Base-by-base conservation (phyloP, 1,140 invertebrate species). In the Nasonia giraulti region DNA sequence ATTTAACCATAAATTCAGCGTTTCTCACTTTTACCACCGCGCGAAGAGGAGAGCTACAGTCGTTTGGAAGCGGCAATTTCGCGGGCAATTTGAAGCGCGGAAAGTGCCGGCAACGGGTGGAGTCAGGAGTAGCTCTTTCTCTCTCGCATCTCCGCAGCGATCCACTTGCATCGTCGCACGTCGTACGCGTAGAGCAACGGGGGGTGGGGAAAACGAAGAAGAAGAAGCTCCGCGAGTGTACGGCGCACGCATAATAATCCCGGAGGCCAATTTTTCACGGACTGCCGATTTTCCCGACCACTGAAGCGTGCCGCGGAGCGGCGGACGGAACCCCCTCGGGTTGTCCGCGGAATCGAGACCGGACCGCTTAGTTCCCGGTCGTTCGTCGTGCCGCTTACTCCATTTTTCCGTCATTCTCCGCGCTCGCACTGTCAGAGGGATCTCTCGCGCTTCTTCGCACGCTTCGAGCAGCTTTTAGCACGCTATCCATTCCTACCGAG, bases 251-350 rank as follows among this genome's bases (percentile, higher is more conserved):
- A 73, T 81, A 85, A 80, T 80, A 76, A 76, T 75, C 31, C 27
- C 69, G 37, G 23, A 80, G 37, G 71, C 78, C 55, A 76, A 81
- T 93, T 93, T 93, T 92, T 91, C 89, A 91, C 90, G 91, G 91
- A 91, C 92, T 90, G 91, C 84, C 92, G 90, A 93, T 93, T 91
- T 91, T 89, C 89, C 87, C 87, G 88, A 89, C 89, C 92, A 93
- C 92, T 93, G 90, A 92, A 92, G 91, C 92, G 90, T 93, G 87
- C 86, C 33, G 33, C 31, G 10, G 14, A 69, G 20, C 23, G 78
- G 23, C 68, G 69, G 84, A 86, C 47, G 86, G 85, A 87, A 88
- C 79, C 88, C 89, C 90, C 88, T 88, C 87, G 87, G 88, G 86
- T 91, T 89, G 87, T 90, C 88, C 86, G 68, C 68, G 83, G 89